Percentiles rank a stretch among this genome's conserved stretches.
phyloP scores from a whole-genome alignment of 2,797 vertebrate species.

The Syngnathus rostellatus region DNA sequence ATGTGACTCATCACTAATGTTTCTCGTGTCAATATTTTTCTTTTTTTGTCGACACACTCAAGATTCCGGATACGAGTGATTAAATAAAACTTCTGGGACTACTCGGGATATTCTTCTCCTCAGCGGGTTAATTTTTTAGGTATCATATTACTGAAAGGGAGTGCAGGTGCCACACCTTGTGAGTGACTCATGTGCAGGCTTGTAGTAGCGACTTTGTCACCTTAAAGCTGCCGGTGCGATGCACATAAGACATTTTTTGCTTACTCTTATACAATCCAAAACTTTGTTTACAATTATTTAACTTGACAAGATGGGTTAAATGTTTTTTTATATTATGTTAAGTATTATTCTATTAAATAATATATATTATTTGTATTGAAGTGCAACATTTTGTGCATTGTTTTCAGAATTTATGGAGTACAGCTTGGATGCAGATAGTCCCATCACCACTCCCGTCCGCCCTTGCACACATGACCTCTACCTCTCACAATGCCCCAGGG shows the following conservation, averaged over 20 bases:
- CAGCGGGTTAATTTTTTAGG: slow-evolving; percentile 2
- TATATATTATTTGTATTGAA: background rate
- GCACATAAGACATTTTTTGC: background rate
- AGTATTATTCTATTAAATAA: too few relatives aligned
- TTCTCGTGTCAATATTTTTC: slow-evolving; percentile 28
- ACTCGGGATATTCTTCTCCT: slow-evolving; percentile 3
- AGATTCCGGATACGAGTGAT: background rate
- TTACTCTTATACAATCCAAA: background rate
- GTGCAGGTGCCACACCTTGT: slow-evolving; percentile 30
- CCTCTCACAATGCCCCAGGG: slow-evolving; percentile 72
- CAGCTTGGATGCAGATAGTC: slow-evolving; percentile 84
- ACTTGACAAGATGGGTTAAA: background rate
- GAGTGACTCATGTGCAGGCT: slow-evolving; percentile 42
- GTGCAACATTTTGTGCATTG: slow-evolving; percentile 5
- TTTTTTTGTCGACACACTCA: slow-evolving; percentile 35
- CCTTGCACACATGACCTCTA: slow-evolving; percentile 82
- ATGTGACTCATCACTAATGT: background rate
- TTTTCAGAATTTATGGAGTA: slow-evolving; percentile 73
- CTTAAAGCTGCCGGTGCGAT: background rate
- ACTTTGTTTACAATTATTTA: background rate
- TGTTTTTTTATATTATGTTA: background rate
- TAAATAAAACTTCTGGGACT: background rate
- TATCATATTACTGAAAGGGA: slow-evolving; percentile 7
- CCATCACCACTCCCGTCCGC: slow-evolving; percentile 70
- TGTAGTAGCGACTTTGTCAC: slow-evolving; percentile 23